These are phyloP conservation scores for Neolamprologus longior DNA, from an alignment of 2,113 vertebrate genomes.

Conservation along the genomic window DNA sequence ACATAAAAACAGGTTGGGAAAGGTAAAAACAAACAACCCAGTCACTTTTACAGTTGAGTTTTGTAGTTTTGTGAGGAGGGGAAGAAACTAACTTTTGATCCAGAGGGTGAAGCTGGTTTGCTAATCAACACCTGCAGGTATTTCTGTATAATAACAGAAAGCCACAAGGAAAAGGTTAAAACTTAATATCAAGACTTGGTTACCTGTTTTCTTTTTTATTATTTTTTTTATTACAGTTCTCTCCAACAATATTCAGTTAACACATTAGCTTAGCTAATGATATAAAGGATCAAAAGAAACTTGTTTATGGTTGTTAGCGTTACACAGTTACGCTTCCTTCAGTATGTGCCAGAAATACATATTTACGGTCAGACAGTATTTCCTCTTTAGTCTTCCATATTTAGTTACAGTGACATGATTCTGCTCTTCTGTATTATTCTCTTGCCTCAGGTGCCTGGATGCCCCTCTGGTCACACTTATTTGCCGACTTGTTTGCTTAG, in stretches of 20 bases:
- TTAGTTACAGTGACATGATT: background rate
- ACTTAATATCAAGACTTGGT: background rate
- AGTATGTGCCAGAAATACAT: background rate
- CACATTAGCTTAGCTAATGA: background rate
- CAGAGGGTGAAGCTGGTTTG: background rate
- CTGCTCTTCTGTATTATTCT: background rate
- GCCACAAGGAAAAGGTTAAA: background rate
- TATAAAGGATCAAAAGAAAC: background rate
- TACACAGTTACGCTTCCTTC: background rate
- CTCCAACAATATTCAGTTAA: background rate
- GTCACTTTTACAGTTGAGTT: background rate
- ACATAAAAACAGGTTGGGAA: background rate
- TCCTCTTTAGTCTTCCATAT: background rate
- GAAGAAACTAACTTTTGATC: background rate
- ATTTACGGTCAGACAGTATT: background rate
- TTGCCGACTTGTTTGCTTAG: background rate
- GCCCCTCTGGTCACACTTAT: background rate
- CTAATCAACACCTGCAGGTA: background rate
- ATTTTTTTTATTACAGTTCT: background rate
- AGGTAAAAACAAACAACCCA: background rate
- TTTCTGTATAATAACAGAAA: background rate
- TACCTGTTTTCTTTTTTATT: background rate
- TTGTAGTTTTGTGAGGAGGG: background rate
- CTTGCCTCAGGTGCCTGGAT: background rate
- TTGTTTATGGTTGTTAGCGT: background rate